Base-by-base conservation (phyloP, 2,888 invertebrate species). In the Trichacis sp. region DNA sequence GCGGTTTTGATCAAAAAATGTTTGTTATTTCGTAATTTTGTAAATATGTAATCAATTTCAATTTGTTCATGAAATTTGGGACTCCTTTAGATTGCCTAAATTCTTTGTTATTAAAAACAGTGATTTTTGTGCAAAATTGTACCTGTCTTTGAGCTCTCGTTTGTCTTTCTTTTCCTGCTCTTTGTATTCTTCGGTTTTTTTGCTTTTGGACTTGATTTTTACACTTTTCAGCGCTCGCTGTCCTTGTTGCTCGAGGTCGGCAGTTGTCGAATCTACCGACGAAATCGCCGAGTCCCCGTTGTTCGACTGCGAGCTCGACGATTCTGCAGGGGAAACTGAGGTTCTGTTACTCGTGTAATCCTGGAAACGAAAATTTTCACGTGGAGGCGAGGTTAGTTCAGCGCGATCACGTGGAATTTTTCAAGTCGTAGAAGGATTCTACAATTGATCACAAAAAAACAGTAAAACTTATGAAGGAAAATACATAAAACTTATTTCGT, bases 331-430 rank as follows among this genome's bases (percentile, higher is more conserved):
- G 30, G 82, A 77, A 59, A 79, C 78, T 68, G 83, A 77, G 63
- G 81, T 77, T 73, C 82, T 78, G 68, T 71, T 79, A 69, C 76
- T 82, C 57, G 81, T 81, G 64, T 84, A 83, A 69, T 83, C 83
- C 84, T 83, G 74, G n/a, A n/a, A n/a, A n/a, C n/a, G n/a, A n/a
- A n/a, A n/a, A n/a, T n/a, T n/a, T n/a, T n/a, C n/a, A n/a, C n/a
- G n/a, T n/a, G n/a, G n/a, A n/a, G n/a, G n/a, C n/a, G n/a, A n/a
- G n/a, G n/a, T n/a, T n/a, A n/a, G n/a, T n/a, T n/a, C n/a, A n/a
- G n/a, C n/a, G n/a, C n/a, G n/a, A n/a, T n/a, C n/a, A n/a, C n/a
- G n/a, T n/a, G n/a, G n/a, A n/a, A n/a, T n/a, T n/a, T n/a, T n/a
- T n/a, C n/a, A n/a, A n/a, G n/a, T n/a, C n/a, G n/a, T n/a, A n/a